A percentile compares a stretch with the other conserved stretches of the same genome.
phyloP scores from a whole-genome alignment of 2,888 invertebrate species.

The Lagria hirta region DNA sequence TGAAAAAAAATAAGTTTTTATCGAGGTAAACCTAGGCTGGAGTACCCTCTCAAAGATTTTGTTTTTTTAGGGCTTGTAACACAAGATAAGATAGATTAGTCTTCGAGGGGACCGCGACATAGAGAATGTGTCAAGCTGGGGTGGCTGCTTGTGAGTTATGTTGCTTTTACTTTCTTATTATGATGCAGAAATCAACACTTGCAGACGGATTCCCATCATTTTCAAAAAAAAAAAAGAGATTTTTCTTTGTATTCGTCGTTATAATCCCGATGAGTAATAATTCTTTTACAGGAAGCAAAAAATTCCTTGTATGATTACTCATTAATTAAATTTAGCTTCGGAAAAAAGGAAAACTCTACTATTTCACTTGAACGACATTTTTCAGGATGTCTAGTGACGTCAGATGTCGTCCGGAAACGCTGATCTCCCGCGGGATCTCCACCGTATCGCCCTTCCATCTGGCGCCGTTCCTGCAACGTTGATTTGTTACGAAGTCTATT shows the following conservation, averaged over 20 bases:
- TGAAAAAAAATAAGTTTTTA: slow-evolving; percentile 2
- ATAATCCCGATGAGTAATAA: background rate
- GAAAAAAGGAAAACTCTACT: slow-evolving; percentile 3
- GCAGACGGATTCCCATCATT: slow-evolving; percentile 6
- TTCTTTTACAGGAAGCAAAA: too few relatives aligned
- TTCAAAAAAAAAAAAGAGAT: too few relatives aligned
- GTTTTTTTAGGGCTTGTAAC: slow-evolving; percentile 23
- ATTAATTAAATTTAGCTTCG: slow-evolving; percentile 12
- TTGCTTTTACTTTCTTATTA: slow-evolving; percentile 17
- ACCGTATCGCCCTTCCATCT: slow-evolving; percentile 17
- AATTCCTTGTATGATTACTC: slow-evolving; percentile 9
- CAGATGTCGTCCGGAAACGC: slow-evolving; percentile 28
- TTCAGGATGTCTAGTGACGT: slow-evolving; percentile 30
- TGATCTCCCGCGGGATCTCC: slow-evolving; percentile 27
- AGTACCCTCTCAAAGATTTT: slow-evolving; percentile 26
- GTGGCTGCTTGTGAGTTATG: slow-evolving; percentile 24
- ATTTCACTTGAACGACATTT: slow-evolving; percentile 9
- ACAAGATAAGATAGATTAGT: slow-evolving; percentile 38
- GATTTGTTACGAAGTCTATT: too few relatives aligned
- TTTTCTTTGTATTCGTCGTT: background rate
- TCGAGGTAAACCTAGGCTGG: slow-evolving; percentile 1
- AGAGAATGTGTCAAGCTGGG: slow-evolving; percentile 26
- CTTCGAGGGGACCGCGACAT: slow-evolving; percentile 35
- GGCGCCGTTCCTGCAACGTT: too few relatives aligned
- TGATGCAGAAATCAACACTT: slow-evolving; percentile 22